These are phyloP conservation scores for Gnathonemus longibarbis DNA, from an alignment of 2,113 vertebrate species.

Conservation along the genomic window DNA sequence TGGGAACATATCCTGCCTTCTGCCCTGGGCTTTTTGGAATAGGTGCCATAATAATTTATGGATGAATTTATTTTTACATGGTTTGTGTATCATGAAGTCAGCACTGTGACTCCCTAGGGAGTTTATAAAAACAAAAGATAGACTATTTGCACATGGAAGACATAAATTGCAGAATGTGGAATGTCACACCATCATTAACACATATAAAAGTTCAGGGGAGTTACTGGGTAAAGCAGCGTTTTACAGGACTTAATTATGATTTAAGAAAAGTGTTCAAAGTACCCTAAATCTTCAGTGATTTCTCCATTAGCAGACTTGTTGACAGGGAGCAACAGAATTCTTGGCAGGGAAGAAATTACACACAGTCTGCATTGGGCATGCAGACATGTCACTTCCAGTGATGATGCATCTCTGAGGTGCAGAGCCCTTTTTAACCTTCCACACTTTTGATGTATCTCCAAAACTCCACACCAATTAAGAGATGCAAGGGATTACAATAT, in stretches of 20 bases:
- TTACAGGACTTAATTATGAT: neutral
- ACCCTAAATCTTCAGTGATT: neutral
- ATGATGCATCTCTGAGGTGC: neutral
- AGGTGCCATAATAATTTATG: neutral
- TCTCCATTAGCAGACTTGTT: neutral
- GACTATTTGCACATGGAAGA: neutral
- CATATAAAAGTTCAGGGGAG: neutral
- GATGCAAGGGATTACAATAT: neutral
- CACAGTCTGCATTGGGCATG: neutral
- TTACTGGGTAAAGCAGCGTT: neutral
- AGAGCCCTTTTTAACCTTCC: neutral
- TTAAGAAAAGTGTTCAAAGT: neutral
- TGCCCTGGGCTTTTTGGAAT: neutral
- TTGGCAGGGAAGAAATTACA: neutral
- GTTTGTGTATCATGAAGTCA: neutral
- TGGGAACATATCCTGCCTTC: neutral
- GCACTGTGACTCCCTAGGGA: neutral
- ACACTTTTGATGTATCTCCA: neutral
- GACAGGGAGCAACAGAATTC: neutral
- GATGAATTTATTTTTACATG: neutral
- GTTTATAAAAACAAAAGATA: neutral
- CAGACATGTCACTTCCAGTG: neutral
- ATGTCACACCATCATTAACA: neutral
- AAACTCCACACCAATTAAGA: neutral
- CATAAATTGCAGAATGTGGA: neutral